A percentile compares a stretch with the other conserved stretches of the same genome.
Evolutionary conservation across 92 coral and sea anemone species (phyloP).

Genomic region (Heliopora coerulea): DNA sequence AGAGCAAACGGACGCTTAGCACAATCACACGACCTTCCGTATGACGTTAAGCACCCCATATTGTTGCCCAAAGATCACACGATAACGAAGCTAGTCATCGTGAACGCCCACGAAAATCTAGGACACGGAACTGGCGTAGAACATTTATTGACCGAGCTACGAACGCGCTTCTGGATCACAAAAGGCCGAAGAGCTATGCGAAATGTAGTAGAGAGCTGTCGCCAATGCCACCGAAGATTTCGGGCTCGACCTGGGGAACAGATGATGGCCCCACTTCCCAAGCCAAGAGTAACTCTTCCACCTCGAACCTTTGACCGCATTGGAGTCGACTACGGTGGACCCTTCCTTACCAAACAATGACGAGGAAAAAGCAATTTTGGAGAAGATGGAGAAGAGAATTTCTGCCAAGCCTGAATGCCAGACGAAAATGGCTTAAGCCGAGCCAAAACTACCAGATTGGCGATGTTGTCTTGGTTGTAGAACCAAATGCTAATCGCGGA

Average conservation of each 20-base stretch:
- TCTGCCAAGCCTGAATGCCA: not conserved
- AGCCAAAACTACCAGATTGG: slow-evolving; percentile 45
- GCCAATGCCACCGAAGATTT: slow-evolving; percentile 41
- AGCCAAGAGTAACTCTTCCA: slow-evolving; percentile 15
- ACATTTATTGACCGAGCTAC: slow-evolving; percentile 38
- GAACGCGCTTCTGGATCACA: slow-evolving; percentile 47
- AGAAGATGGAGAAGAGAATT: no score
- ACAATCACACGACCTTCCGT: slow-evolving; percentile 33
- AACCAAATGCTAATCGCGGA: slow-evolving; percentile 43
- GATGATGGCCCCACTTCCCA: slow-evolving; percentile 50
- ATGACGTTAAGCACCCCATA: slow-evolving; percentile 14
- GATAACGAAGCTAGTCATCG: slow-evolving; percentile 28
- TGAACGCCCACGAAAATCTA: slow-evolving; percentile 39
- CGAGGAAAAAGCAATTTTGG: slow-evolving; percentile 43
- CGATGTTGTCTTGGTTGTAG: slow-evolving; percentile 52
- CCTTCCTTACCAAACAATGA: slow-evolving; percentile 47
- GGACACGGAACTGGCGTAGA: slow-evolving; percentile 46
- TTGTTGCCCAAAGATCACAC: slow-evolving; percentile 39
- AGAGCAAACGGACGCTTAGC: slow-evolving; percentile 40
- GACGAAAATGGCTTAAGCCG: slow-evolving; percentile 42
- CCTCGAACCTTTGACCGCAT: slow-evolving; percentile 38
- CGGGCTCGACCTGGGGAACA: slow-evolving; percentile 28
- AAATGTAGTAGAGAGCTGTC: slow-evolving; percentile 20
- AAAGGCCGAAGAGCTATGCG: slow-evolving; percentile 39
- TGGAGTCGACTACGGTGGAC: slow-evolving; percentile 36